Conservation (phyloP, 2,797 vertebrate genomes). For the Nothura maculosa region DNA sequence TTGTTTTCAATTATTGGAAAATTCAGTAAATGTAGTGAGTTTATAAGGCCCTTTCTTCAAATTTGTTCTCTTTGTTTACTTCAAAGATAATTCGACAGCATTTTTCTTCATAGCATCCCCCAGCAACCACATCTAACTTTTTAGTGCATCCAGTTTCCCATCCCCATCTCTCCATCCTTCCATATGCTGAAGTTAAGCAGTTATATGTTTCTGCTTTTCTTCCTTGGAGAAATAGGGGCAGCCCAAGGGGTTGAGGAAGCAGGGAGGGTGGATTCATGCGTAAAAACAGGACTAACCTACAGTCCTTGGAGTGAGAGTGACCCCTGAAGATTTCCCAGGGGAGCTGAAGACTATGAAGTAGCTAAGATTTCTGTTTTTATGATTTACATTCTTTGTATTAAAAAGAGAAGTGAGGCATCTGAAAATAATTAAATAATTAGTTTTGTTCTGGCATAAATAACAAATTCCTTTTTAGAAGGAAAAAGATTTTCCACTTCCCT, state of each 20-base stretch:
- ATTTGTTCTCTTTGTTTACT: not conserved
- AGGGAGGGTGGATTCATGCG: not conserved
- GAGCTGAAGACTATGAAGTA: not conserved
- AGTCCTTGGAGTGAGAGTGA: not conserved
- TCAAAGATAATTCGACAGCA: not conserved
- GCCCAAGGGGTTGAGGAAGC: not conserved
- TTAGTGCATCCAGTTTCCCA: not conserved
- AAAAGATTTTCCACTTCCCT: not conserved
- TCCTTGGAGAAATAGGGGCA: not conserved
- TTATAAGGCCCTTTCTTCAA: not conserved
- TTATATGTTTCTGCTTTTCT: not conserved
- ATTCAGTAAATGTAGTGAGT: not conserved
- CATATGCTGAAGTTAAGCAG: too few relatives aligned
- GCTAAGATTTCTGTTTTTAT: not conserved
- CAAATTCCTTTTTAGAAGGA: not conserved
- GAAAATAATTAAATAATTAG: too few relatives aligned
- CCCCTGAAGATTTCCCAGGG: not conserved
- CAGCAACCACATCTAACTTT: not conserved
- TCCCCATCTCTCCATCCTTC: not conserved
- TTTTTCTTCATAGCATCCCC: not conserved
- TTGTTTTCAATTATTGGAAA: not conserved
- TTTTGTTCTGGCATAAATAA: accelerated
- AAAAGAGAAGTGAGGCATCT: not conserved
- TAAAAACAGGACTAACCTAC: not conserved
- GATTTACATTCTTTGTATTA: not conserved